Base-by-base conservation (phyloP, 1,140 invertebrate species). In the Helicoverpa zea region DNA sequence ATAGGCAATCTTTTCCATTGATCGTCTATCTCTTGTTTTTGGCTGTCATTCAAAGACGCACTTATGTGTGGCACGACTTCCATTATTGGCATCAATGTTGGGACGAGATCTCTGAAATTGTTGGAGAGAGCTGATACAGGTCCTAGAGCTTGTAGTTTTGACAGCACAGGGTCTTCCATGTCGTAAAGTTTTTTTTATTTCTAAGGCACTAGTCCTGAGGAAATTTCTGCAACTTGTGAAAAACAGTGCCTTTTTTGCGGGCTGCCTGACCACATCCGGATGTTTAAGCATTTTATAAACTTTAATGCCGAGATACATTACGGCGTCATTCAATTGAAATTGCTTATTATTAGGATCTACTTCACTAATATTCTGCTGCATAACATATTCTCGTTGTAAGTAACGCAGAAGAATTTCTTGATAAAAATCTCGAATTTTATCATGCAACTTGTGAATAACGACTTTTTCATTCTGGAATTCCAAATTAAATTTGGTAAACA, bases 81-180 rank as follows among this genome's bases (percentile, higher is more conserved):
- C 3, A 59, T 59, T 16, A 59, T 9, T 3, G 58, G 58, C 16
- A 59, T 59, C n/a, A 59, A 16, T 59, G 58, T 59, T 18, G n/a
- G 58, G 58, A 59, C n/a, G n/a, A 16, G 58, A 11, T 16, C 11
- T 11, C 58, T 59, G n/a, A 59, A 59, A 18, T 59, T 59, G n/a
- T 59, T 14, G 7, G 58, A 59, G 23, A 59, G 58, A 14, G 58
- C 58, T 59, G 58, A 59, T 59, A 11, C 58, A 9, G 58, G 58
- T 59, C 18, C 58, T 16, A 59, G 11, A 59, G 18, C 58, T 23
- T 59, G 58, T 59, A 59, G 23, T n/a, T 59, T 59, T 59, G 58
- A 59, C 58, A 59, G 18, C 14, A 59, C 58, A 59, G 16, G 58
- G 18, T 59, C 58, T 59, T 59, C 58, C 58, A 59, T 59, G 58